Evolutionary conservation across 2,888 invertebrate genomes (phyloP), one percentile per base, ranked within the genome.

Genomic region (Euspilapteryx auroguttella): DNA sequence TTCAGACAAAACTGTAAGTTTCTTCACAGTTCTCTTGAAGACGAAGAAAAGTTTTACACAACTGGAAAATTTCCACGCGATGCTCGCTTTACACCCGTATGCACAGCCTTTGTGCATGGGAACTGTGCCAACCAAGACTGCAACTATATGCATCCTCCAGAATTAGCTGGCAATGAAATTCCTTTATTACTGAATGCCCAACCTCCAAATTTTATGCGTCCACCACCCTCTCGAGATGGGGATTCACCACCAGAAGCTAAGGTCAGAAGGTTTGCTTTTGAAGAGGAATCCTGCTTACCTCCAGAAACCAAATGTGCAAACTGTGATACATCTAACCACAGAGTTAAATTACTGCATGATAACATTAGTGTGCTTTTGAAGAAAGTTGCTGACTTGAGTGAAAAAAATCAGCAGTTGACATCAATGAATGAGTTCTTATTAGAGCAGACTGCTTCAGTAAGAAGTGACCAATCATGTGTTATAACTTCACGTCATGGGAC

Each of bases 21-120:
- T 51, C 63, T 85, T 30, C 89, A 89, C 51, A 82, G 86, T 43
- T 76, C 80, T 4, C 61, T 80, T 27, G 83, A 84, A 44, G 86
- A 87, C 27, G 85, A 87, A 52, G 85, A 86, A 34, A 75, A 78
- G 34, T 87, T 83, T 47, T 87, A 82, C 41, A 56, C 64, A 32
- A 75, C 78, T 28, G 83, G 84, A 12, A 77, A 79, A 24, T 80
- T 83, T 42, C 75, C 86, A 25, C 79, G 81, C 3, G 58, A 59
- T 31, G 38, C 45, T 22, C 51, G 61, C 2, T 54, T 35, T 33
- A 48, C 59, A 23, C 79, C 80, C 8, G 51, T 82, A 28, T 86
- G 85, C 49, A 83, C 82, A 54, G 81, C 83, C 35, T 80, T 65
- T 41, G 43, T 80, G 30, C 79, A 78, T 42, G 81, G 80, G 13